Percentiles rank a stretch among this genome's conserved stretches.
phyloP scores from a whole-genome alignment of 1,140 invertebrate species.

The Drosophila pectinifera region DNA sequence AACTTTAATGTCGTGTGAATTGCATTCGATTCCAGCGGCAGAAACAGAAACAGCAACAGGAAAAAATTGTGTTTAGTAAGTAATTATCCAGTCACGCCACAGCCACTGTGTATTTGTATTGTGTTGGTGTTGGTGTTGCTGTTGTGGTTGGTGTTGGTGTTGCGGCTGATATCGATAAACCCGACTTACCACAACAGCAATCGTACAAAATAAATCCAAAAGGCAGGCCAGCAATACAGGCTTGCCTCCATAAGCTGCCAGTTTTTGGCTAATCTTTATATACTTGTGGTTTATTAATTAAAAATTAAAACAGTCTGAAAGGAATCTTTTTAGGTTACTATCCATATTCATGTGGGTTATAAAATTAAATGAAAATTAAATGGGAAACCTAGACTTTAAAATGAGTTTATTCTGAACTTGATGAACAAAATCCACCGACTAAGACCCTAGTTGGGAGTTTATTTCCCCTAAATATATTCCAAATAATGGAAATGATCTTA shows the following conservation, averaged over 20 bases:
- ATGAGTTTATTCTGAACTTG: no score
- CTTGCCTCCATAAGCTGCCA: not conserved
- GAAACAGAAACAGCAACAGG: constrained; percentile 29
- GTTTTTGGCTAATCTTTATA: no score
- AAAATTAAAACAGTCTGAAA: no score
- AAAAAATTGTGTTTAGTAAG: constrained; percentile 56
- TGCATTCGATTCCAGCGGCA: constrained; percentile 40
- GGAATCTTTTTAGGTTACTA: no score
- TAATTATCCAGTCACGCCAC: constrained; percentile 55
- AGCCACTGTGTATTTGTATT: not conserved
- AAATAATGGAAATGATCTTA: not conserved
- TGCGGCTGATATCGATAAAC: constrained; percentile 33
- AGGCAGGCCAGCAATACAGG: constrained; percentile 1
- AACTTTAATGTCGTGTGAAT: constrained; percentile 52
- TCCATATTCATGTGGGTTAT: no score
- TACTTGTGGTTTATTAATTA: no score
- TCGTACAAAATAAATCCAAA: not conserved
- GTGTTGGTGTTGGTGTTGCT: constrained; percentile 2
- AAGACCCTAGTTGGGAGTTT: no score
- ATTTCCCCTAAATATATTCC: not conserved
- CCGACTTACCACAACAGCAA: constrained; percentile 11
- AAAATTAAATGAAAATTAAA: no score
- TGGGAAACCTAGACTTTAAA: no score
- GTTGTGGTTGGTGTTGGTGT: no score
- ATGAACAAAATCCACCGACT: no score